Percentiles rank a stretch among this genome's conserved stretches.
Conservation (phyloP, 2,888 invertebrate species). For the Timema cristinae region DNA sequence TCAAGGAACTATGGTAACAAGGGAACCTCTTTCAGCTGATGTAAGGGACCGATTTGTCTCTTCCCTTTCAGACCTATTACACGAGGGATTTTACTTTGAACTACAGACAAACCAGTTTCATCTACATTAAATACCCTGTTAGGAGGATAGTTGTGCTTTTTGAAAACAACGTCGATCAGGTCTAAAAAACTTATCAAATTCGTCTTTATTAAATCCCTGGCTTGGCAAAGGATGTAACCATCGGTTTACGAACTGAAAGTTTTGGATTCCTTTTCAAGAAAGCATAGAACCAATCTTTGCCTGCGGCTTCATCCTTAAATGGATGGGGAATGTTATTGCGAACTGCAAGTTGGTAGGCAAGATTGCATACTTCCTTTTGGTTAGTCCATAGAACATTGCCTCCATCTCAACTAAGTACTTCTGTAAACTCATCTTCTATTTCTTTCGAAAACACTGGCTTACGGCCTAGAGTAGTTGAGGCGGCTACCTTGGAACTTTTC, state of each 20-base stretch:
- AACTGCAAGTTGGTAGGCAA: slow-evolving; percentile 14
- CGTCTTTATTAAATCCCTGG: neutral
- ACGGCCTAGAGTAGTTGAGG: slow-evolving; percentile 2
- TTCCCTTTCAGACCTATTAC: slow-evolving; percentile 39
- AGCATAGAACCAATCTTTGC: slow-evolving; percentile 12
- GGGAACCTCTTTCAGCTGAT: slow-evolving; percentile 30
- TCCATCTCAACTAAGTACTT: slow-evolving; percentile 18
- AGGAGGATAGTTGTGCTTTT: slow-evolving; percentile 13
- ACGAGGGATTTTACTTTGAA: slow-evolving; percentile 28
- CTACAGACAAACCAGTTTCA: slow-evolving; percentile 40
- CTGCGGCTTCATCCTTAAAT: slow-evolving; percentile 12
- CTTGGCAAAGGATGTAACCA: slow-evolving; percentile 24
- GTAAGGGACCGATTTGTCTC: slow-evolving; percentile 37
- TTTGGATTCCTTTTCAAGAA: slow-evolving; percentile 19
- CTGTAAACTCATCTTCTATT: slow-evolving; percentile 2
- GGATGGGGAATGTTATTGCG: neutral
- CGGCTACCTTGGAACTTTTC: neutral
- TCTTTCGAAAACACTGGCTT: slow-evolving; percentile 14
- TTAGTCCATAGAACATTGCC: slow-evolving; percentile 18
- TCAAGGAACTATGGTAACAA: slow-evolving; percentile 12
- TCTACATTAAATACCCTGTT: slow-evolving; percentile 37
- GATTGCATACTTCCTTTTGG: neutral
- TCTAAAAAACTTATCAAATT: slow-evolving; percentile 19
- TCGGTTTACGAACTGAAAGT: slow-evolving; percentile 16
- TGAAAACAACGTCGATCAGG: neutral